Evolutionary conservation across 2,113 vertebrate genomes (phyloP).

Genomic region (Speoplatyrhinus poulsoni): DNA sequence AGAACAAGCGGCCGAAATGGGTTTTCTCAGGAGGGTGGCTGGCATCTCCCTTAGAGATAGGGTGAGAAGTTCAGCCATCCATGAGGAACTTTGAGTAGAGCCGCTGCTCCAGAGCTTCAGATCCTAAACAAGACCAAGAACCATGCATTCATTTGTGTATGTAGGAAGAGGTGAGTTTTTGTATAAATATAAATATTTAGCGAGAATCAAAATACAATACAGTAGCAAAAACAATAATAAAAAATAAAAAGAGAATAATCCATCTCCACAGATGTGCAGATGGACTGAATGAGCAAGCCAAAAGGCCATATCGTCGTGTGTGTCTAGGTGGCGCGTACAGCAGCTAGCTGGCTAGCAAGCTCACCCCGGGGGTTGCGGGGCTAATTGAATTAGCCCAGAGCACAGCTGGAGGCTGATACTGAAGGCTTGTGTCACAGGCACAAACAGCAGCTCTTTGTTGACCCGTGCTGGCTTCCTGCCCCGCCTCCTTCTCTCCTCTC

Average conservation of each 20-base stretch:
- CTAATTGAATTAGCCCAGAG: slow-evolving; percentile 42
- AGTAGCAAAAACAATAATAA: background rate
- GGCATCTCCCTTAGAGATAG: too few relatives aligned
- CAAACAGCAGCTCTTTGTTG: slow-evolving; percentile 63
- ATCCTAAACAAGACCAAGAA: too few relatives aligned
- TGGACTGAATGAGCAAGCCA: background rate
- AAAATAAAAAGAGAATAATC: too few relatives aligned
- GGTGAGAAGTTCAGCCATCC: too few relatives aligned
- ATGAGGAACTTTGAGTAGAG: too few relatives aligned
- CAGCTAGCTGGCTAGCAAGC: background rate
- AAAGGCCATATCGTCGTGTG: background rate
- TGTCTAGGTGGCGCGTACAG: background rate
- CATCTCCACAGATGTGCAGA: too few relatives aligned
- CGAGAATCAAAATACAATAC: background rate
- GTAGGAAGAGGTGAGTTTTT: background rate
- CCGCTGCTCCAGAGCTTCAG: too few relatives aligned
- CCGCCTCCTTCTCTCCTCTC: background rate
- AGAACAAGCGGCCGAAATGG: too few relatives aligned
- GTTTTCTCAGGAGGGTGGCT: too few relatives aligned
- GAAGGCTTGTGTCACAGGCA: slow-evolving; percentile 30
- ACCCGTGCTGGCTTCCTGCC: slow-evolving; percentile 12
- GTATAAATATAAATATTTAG: background rate
- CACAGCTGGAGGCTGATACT: slow-evolving; percentile 61
- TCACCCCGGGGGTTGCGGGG: background rate
- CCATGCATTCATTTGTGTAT: background rate